These are phyloP conservation scores for Sphaerodactylus townsendi DNA, from an alignment of 2,113 vertebrate genomes.

Conservation along the genomic window DNA sequence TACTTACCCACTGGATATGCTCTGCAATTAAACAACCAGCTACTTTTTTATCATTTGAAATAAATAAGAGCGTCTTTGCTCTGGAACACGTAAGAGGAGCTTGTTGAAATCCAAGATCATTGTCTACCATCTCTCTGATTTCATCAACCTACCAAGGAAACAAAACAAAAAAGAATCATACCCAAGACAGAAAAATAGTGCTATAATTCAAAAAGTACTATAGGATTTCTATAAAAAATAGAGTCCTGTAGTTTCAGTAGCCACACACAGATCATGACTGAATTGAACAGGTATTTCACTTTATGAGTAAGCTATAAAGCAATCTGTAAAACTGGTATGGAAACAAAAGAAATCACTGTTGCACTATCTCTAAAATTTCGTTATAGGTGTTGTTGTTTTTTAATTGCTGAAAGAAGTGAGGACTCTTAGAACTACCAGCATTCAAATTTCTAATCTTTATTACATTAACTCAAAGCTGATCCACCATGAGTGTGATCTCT, in stretches of 20 bases:
- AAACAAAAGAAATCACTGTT: background rate
- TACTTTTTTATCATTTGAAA: conserved; percentile 97
- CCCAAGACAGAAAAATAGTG: conserved; percentile 8
- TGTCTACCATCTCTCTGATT: conserved; percentile 99
- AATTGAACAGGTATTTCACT: no score
- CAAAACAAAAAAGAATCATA: conserved; percentile 39
- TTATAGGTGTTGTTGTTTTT: background rate
- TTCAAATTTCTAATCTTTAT: background rate
- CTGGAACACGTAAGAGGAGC: conserved; percentile 91
- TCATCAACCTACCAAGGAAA: conserved; percentile 89
- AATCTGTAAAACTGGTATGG: no score
- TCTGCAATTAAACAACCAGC: conserved; percentile 97
- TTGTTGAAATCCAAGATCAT: conserved; percentile 97
- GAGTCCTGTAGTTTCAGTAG: no score
- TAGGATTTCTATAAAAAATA: background rate
- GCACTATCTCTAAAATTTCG: background rate
- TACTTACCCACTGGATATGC: conserved; percentile 95
- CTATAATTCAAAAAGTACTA: background rate
- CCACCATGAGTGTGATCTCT: background rate
- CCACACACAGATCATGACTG: no score
- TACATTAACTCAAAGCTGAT: background rate
- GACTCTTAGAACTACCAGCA: background rate
- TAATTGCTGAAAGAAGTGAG: background rate
- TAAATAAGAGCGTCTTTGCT: conserved; percentile 98
- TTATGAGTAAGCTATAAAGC: no score